These are phyloP conservation scores for Characodon lateralis DNA, from an alignment of 2,797 vertebrate species.

Conservation along the genomic window DNA sequence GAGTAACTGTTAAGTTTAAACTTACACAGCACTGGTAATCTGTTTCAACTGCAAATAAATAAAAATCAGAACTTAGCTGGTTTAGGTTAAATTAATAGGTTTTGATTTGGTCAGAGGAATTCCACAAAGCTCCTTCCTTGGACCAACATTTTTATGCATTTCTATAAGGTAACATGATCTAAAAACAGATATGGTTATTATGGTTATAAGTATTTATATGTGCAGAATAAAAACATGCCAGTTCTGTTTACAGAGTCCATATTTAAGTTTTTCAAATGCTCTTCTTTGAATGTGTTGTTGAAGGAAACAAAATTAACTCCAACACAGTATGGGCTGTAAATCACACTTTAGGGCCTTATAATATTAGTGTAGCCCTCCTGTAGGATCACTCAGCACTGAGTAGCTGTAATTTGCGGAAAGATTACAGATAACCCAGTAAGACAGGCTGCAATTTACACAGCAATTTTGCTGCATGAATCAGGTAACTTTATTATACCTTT, in stretches of 20 bases:
- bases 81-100: too few relatives aligned
- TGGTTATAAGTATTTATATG: neutral
- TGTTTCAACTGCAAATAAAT: too few relatives aligned
- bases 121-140: too few relatives aligned
- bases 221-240: neutral
- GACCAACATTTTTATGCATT: too few relatives aligned
- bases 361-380: constrained; percentile 1
- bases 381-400: neutral
- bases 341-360: neutral
- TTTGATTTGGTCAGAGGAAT: too few relatives aligned
- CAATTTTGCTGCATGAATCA: neutral
- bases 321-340: neutral
- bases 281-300: neutral
- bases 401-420: neutral
- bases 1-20: too few relatives aligned
- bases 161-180: too few relatives aligned
- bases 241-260: neutral
- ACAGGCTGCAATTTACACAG: neutral
- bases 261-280: neutral
- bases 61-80: too few relatives aligned
- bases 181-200: neutral
- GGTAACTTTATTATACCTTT: neutral
- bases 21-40: too few relatives aligned
- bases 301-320: neutral
- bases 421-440: neutral